Conservation (phyloP, 2,888 invertebrate genomes). For the Idaea biselata region DNA sequence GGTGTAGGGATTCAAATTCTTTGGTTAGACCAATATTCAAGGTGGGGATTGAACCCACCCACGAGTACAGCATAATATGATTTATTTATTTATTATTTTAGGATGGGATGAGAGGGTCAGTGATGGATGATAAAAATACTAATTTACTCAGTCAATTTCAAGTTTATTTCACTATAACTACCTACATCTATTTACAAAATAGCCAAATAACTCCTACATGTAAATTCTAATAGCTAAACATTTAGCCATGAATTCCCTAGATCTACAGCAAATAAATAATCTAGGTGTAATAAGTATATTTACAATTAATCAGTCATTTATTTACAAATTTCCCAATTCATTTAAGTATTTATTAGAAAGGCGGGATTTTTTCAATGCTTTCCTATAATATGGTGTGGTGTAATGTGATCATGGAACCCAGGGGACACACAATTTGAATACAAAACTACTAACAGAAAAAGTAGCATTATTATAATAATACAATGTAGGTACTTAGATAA, state of each 20-base stretch:
- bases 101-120: background rate
- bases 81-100: background rate
- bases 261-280: background rate
- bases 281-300: background rate
- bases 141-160: background rate
- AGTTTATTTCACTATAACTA: constrained; percentile 9
- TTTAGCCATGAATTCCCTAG: background rate
- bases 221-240: background rate
- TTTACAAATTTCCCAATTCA: constrained; percentile 17
- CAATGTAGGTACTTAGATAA: too few relatives aligned
- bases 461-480: too few relatives aligned
- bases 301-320: constrained; percentile 5
- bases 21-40: too few relatives aligned
- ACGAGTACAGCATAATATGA: background rate
- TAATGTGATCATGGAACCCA: background rate
- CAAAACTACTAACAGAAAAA: too few relatives aligned
- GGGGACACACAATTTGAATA: too few relatives aligned
- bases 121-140: background rate
- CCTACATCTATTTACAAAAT: constrained; percentile 18
- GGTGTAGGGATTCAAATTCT: too few relatives aligned
- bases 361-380: background rate
- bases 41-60: too few relatives aligned
- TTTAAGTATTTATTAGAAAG: background rate
- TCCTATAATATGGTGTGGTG: background rate
- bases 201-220: constrained; percentile 2